Percentiles rank a stretch among this genome's conserved stretches.
Conservation (phyloP, 2,888 invertebrate species). For the Netelia inedita region DNA sequence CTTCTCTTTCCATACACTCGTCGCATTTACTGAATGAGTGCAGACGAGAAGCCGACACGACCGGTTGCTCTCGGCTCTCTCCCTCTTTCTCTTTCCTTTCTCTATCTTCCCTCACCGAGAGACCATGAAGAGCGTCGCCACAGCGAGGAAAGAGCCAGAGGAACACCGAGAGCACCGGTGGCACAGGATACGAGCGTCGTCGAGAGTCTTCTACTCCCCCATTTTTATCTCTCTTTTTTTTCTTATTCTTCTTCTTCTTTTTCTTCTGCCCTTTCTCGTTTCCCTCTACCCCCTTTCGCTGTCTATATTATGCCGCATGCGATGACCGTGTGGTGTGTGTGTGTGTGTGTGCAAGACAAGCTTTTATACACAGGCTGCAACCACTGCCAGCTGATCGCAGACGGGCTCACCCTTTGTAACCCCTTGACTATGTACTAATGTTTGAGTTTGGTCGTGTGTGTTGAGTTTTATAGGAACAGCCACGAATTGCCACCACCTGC, state of each 20-base stretch:
- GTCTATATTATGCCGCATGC: conserved; percentile 2
- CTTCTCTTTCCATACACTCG: conserved; percentile 27
- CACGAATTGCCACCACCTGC: conserved; percentile 58
- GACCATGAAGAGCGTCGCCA: conserved; percentile 17
- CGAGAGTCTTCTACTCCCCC: conserved; percentile 53
- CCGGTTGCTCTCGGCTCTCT: conserved; percentile 30
- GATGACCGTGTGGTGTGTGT: neutral
- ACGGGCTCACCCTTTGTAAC: conserved; percentile 71
- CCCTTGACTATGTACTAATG: conserved; percentile 75
- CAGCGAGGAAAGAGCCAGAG: conserved; percentile 32
- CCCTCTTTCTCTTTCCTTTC: conserved; percentile 10
- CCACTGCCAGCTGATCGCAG: conserved; percentile 78
- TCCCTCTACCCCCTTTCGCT: conserved; percentile 42
- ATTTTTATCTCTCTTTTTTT: conserved; percentile 44
- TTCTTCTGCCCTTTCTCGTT: conserved; percentile 3
- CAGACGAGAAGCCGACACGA: conserved; percentile 34
- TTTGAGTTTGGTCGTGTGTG: conserved; percentile 58
- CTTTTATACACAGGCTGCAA: conserved; percentile 45
- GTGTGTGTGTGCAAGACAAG: conserved; percentile 13
- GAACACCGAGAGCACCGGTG: conserved; percentile 25
- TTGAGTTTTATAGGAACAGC: conserved; percentile 16
- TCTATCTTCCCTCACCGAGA: neutral
- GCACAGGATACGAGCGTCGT: conserved; percentile 64
- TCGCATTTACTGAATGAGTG: conserved; percentile 37
- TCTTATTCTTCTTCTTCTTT: conserved; percentile 9